phyloP scores from a whole-genome alignment of 2,797 vertebrate species.

The Enteromius radiatus region DNA sequence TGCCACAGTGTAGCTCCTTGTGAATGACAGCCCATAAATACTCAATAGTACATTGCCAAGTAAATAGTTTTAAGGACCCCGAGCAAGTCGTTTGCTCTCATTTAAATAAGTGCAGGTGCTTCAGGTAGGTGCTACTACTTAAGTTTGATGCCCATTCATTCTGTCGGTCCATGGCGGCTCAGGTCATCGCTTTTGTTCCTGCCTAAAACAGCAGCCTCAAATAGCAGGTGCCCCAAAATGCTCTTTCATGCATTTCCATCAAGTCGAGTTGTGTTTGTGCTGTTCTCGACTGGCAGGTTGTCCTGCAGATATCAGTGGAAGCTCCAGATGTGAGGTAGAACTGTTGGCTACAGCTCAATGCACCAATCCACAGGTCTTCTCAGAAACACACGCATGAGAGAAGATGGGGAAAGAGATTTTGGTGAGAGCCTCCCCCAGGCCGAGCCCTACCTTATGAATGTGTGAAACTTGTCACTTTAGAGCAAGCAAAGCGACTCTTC shows the following conservation, averaged over 20 bases:
- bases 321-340: slow-evolving; percentile 24
- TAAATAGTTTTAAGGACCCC: slow-evolving; percentile 58
- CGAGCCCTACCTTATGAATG: slow-evolving; percentile 58
- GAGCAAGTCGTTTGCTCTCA: slow-evolving; percentile 57
- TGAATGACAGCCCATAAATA: slow-evolving; percentile 64
- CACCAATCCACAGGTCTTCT: slow-evolving; percentile 46
- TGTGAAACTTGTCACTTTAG: slow-evolving; percentile 68
- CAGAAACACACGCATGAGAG: slow-evolving; percentile 25
- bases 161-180: neutral
- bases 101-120: slow-evolving; percentile 52
- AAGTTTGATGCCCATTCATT: slow-evolving; percentile 43
- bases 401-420: slow-evolving; percentile 34
- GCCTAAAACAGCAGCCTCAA: neutral
- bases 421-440: slow-evolving; percentile 12
- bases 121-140: slow-evolving; percentile 34
- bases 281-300: slow-evolving; percentile 22
- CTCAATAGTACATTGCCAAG: slow-evolving; percentile 59
- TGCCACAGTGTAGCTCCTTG: slow-evolving; percentile 52
- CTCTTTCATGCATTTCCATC: slow-evolving; percentile 29
- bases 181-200: neutral
- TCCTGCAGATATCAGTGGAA: slow-evolving; percentile 32
- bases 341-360: slow-evolving; percentile 37
- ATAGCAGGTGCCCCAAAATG: slow-evolving; percentile 1
- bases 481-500: slow-evolving; percentile 65
- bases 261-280: slow-evolving; percentile 30